phyloP scores from a whole-genome alignment of 1,140 invertebrate genomes.

The Dinoponera quadriceps region DNA sequence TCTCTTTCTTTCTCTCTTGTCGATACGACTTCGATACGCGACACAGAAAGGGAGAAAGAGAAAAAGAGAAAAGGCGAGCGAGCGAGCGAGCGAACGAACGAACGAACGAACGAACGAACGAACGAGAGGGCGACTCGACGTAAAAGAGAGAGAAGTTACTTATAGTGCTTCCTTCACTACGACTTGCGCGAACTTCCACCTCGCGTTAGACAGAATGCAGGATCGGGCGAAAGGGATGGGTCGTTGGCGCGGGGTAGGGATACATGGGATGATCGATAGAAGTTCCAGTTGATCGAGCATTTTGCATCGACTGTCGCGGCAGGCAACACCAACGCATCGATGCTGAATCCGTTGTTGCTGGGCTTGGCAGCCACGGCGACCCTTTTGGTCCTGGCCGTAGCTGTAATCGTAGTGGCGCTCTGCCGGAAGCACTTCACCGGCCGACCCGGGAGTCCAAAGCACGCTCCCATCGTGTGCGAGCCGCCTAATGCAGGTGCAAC shows the following conservation, averaged over 20 bases:
- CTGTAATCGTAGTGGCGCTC: slow-evolving; percentile 89
- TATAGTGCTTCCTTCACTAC: slow-evolving; percentile 14
- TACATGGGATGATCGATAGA: slow-evolving; percentile 61
- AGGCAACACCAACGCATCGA: slow-evolving; percentile 79
- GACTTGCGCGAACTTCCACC: slow-evolving; percentile 10
- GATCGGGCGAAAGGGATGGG: background rate
- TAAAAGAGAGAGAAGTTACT: slow-evolving; percentile 45
- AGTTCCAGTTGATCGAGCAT: slow-evolving; percentile 73
- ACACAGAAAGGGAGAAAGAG: too few species aligned
- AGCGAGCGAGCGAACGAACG: background rate
- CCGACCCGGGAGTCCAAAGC: slow-evolving; percentile 87
- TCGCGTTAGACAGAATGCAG: background rate
- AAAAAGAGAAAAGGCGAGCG: too few species aligned
- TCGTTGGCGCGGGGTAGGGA: background rate
- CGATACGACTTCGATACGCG: background rate
- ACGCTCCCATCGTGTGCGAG: slow-evolving; percentile 87
- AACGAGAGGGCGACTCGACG: background rate
- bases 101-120: too few species aligned
- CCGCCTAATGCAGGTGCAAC: slow-evolving; percentile 85
- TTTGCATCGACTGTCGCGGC: slow-evolving; percentile 67
- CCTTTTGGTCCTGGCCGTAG: slow-evolving; percentile 89
- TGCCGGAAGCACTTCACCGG: slow-evolving; percentile 87
- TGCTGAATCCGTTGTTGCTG: slow-evolving; percentile 90
- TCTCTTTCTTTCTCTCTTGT: slow-evolving; percentile 1
- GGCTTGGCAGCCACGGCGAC: slow-evolving; percentile 90